Percentiles rank a stretch among this genome's conserved stretches.
phyloP scores from a whole-genome alignment of 2,113 vertebrate genomes.

The Isichthys henryi region DNA sequence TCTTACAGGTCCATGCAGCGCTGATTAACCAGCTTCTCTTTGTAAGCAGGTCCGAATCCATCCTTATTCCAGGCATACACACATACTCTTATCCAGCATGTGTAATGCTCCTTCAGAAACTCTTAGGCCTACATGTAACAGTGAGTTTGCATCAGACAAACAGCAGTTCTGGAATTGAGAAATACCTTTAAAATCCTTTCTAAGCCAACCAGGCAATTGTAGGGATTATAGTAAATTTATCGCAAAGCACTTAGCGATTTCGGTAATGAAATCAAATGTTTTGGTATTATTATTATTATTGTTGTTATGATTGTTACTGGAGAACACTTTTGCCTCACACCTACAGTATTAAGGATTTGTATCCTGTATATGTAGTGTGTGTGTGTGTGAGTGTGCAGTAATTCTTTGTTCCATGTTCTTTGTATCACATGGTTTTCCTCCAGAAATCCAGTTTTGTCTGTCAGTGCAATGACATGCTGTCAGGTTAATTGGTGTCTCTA shows the following conservation, averaged over 20 bases:
- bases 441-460: not conserved
- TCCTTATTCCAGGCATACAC: not conserved
- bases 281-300: not conserved
- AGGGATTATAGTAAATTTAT: not conserved
- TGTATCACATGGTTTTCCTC: not conserved
- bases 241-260: not conserved
- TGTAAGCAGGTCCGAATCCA: not conserved
- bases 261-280: not conserved
- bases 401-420: not conserved
- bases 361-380: too few relatives aligned
- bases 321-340: not conserved
- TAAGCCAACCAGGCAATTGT: not conserved
- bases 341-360: not conserved
- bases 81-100: not conserved
- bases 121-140: not conserved
- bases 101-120: not conserved
- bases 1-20: not conserved
- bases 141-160: not conserved
- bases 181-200: not conserved
- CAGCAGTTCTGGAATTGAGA: not conserved
- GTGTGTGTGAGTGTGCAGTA: not conserved
- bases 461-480: not conserved
- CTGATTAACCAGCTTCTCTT: not conserved
- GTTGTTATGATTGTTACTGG: not conserved
- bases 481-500: not conserved